These are phyloP conservation scores for Eustalomyia histrio DNA, from an alignment of 2,888 invertebrate genomes.

Conservation along the genomic window DNA sequence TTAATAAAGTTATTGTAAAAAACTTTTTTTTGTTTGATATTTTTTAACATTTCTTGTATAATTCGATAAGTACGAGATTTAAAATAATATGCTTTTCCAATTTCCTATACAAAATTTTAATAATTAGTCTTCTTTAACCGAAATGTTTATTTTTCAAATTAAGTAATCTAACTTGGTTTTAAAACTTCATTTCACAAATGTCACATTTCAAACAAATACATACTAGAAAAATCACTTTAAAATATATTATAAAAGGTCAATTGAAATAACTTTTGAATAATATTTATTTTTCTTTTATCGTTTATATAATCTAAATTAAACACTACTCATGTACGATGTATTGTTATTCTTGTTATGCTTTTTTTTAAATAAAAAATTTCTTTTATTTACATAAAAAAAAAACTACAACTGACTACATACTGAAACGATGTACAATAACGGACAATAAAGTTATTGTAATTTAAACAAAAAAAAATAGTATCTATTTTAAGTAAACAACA, in stretches of 20 bases:
- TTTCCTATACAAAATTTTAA: no score
- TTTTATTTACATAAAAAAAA: not conserved
- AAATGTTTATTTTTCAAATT: no score
- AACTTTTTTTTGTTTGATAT: no score
- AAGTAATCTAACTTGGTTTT: no score
- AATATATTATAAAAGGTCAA: slow-evolving; percentile 34
- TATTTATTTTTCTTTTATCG: slow-evolving; percentile 31
- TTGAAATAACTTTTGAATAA: slow-evolving; percentile 21
- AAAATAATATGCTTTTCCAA: no score
- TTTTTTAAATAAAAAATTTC: not conserved
- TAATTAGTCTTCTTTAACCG: no score
- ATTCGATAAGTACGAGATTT: no score
- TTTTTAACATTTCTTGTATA: no score
- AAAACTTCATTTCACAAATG: no score
- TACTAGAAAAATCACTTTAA: not conserved
- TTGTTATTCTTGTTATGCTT: not conserved
- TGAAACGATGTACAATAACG: not conserved
- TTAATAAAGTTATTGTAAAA: no score
- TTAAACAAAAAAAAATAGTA: slow-evolving; percentile 15
- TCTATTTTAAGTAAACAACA: slow-evolving; percentile 49
- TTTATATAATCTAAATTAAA: slow-evolving; percentile 33
- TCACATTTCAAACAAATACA: no score
- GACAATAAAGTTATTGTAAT: slow-evolving; percentile 35
- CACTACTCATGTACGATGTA: not conserved
- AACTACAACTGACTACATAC: not conserved